These are phyloP conservation scores for Euphysa ruthae DNA, from an alignment of 30 jellyfish, hydroid and myxozoan genomes.

Conservation along the genomic window DNA sequence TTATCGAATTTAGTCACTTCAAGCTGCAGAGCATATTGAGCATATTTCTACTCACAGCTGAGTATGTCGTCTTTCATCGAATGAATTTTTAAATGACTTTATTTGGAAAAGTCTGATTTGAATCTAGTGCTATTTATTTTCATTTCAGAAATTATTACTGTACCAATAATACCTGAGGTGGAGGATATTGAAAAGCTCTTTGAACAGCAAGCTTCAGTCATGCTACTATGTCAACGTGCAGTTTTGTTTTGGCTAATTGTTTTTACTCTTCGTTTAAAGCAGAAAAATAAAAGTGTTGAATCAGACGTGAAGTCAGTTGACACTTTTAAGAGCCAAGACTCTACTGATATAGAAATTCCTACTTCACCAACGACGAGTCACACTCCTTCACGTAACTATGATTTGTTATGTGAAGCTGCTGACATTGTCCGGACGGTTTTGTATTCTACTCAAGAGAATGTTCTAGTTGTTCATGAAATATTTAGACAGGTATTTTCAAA, in stretches of 20 bases:
- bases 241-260: slow-evolving; percentile 81
- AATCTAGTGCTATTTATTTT: too few species aligned
- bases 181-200: neutral
- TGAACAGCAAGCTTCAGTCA: neutral
- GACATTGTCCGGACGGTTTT: slow-evolving; percentile 68
- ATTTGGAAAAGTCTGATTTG: too few species aligned
- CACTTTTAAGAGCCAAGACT: neutral
- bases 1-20: too few species aligned
- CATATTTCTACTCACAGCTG: too few species aligned
- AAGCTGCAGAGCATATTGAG: too few species aligned
- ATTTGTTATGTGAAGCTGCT: slow-evolving; percentile 58
- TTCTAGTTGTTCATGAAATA: slow-evolving; percentile 68
- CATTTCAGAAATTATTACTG: slow-evolving; percentile 16
- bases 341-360: neutral
- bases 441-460: slow-evolving; percentile 67
- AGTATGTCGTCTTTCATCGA: too few species aligned
- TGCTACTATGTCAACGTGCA: slow-evolving; percentile 55
- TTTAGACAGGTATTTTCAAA: slow-evolving; percentile 94
- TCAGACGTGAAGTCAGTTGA: slow-evolving; percentile 26
- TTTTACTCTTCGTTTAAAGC: slow-evolving; percentile 53
- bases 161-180: slow-evolving; percentile 5
- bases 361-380: slow-evolving; percentile 15
- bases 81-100: too few species aligned
- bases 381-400: slow-evolving; percentile 27
- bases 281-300: slow-evolving; percentile 29